Base-by-base conservation (phyloP, 2,113 vertebrate species). In the Patagioenas fasciata region DNA sequence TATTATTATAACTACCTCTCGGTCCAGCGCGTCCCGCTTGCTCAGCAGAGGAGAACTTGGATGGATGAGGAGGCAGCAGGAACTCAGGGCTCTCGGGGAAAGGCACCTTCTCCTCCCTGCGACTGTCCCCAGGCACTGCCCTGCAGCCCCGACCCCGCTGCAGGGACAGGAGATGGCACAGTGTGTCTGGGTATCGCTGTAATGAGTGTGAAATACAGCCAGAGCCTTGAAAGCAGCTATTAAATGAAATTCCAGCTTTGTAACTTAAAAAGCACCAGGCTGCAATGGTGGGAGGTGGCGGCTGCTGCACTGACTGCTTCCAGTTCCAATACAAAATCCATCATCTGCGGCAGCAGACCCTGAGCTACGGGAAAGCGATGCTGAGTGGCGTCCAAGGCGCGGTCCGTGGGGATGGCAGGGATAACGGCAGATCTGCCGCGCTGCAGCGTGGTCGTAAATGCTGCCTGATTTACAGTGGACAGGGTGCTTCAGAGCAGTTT, bases 161-260 rank as follows among this genome's bases (percentile, higher is more conserved):
- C 13, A 14, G 42, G 40, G 44, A 29, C 15, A 26, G 23, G 25
- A 50, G 72, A 4, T 16, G 60, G 50, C 14, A 8, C 1, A 8
- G 1, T 1, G 20, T 10, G 16, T 6, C 23, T 58, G 48, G 26
- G 15, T 6, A 32, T 28, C 18, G 75, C 73, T 44, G 0, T 21
- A 6, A 25, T 1, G 19, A 9, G 1, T 36, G 48, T 0, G 4
- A 62, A 36, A 47, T 13, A 16, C 19, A n/a, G 0, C 31, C 7
- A 1, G 21, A 20, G 15, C 23, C 42, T 36, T 10, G 31, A 17
- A 66, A 58, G 75, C 66, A 53, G 29, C 53, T n/a, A 0, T 13
- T 32, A 12, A 32, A 26, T n/a, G 6, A 83, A 86, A 17, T 58
- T 69, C 61, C 11, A 4, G 10, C 75, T 57, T 81, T 60, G 8